Evolutionary conservation across 2,113 vertebrate species (phyloP), one percentile per base, ranked within the genome.

Genomic region (Athene noctua): DNA sequence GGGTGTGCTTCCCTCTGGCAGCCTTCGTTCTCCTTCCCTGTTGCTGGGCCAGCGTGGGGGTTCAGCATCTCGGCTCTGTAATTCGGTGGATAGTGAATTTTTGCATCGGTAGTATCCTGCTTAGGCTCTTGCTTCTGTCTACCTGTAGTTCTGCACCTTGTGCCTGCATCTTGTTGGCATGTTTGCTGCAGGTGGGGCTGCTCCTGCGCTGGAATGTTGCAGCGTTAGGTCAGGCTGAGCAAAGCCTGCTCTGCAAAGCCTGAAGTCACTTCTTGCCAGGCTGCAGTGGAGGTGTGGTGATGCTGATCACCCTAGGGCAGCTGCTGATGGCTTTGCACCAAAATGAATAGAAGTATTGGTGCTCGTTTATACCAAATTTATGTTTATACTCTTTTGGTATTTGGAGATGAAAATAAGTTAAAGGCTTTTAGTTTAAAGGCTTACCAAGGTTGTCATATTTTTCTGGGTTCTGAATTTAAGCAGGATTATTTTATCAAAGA

Each of bases 171-270:
- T 44, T 5, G 11, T 12, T 20, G 58, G 16, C 1, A 4, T 23
- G 16, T 68, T 19, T 25, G 68, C 77, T 92, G 13, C 67, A 25
- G 77, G 54, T 47, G 3, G 89, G 40, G 58, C 75, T 80, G 67
- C 72, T 83, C 42, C 55, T 47, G 29, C 4, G 46, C 59, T 11
- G 8, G 30, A 19, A 36, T 3, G 5, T 67, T 20, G 15, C 61
- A 9, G 36, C 0, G 0, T 11, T 51, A 8, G 0, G 0, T 23
- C 61, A 6, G 58, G 58, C 40, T 36, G 62, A 71, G 67, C 11
- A 1, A 25, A 10, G 59, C 25, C 63, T 26, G 66, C 83, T 52
- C 46, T 3, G 40, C 46, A n/a, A 29, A 71, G 78, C 61, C 52
- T 22, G 21, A 5, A 42, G n/a, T 51, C 38, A 0, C 30, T 77